Evolutionary conservation across 2,797 vertebrate genomes (phyloP).

Genomic region (Pangasius krempfi): DNA sequence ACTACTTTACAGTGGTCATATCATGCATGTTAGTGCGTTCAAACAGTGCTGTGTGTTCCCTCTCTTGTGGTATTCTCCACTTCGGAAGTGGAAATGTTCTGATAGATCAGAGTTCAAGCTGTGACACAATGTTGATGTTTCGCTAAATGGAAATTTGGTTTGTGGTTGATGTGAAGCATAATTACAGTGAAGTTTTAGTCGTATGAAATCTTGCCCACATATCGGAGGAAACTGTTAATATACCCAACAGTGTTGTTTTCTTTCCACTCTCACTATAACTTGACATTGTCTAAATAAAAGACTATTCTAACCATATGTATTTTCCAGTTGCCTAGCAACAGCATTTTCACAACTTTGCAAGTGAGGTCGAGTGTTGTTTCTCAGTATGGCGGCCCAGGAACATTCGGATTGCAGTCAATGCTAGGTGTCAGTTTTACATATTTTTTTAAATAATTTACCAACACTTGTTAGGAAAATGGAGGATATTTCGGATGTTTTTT

Average conservation of each 20-base stretch:
- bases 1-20: not conserved
- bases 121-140: slow-evolving; percentile 17
- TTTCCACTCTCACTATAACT: slow-evolving; percentile 8
- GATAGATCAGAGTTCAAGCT: slow-evolving; percentile 11
- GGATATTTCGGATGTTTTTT: not conserved
- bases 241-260: slow-evolving; percentile 1
- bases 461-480: not conserved
- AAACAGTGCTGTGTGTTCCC: slow-evolving; percentile 6
- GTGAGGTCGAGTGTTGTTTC: not conserved
- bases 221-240: slow-evolving; percentile 10
- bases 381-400: not conserved
- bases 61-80: slow-evolving; percentile 7
- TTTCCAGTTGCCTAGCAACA: slow-evolving; percentile 7
- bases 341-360: not conserved
- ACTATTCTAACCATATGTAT: not conserved
- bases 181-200: not conserved
- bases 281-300: slow-evolving; percentile 2
- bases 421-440: not conserved
- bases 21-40: not conserved
- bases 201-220: not conserved
- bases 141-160: slow-evolving; percentile 18
- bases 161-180: not conserved
- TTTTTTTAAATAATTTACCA: not conserved
- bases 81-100: slow-evolving; percentile 4
- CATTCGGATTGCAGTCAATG: not conserved